Evolutionary conservation across 1,140 invertebrate species (phyloP), one percentile per base, ranked within the genome.

Genomic region (Zaprionus taronus): DNA sequence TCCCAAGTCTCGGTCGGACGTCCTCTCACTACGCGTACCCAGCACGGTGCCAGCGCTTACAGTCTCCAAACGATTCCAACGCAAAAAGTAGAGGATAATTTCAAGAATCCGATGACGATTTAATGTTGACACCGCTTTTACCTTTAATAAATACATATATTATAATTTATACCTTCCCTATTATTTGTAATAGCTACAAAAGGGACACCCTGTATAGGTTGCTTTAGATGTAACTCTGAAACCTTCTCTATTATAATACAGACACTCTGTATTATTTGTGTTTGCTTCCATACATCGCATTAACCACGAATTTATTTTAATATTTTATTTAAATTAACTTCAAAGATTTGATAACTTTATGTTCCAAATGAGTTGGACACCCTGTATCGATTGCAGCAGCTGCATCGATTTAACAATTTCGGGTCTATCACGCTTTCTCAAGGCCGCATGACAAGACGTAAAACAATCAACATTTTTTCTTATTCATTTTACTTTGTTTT

Each of bases 391-490:
- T 26, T 71, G 69, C 69, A 65, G 55, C 55, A 72, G 36, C 63
- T 60, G 73, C 68, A 76, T 76, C 73, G 83, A 87, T 87, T 87
- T 68, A 87, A 87, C 83, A 87, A 89, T 36, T 68, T 73, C 15
- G 26, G 38, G 24, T 9, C 6, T 24, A 60, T 47, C 36, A 47
- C 34, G 58, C 17, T 14, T 44, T 72, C 74, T 77, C 74, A 77
- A 77, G 74, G 74, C 2, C 68, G 31, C 38, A 4, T 17, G 26
- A 53, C 22, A 31, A n/a, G 31, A 66, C 26, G 26, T 28, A 24
- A 31, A 56, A 34, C 22, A 51, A 17, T 24, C 15, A 17, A n/a
- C 9, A 15, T n/a, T 44, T 67, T 70, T n/a, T 69, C 72, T 51
- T 66, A 75, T 74, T 68, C 34, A 72, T 80, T 76, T 83, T 83